Percentiles rank a stretch among this genome's conserved stretches.
phyloP scores from a whole-genome alignment of 1,140 invertebrate genomes.

The Sarcophaga bullata region DNA sequence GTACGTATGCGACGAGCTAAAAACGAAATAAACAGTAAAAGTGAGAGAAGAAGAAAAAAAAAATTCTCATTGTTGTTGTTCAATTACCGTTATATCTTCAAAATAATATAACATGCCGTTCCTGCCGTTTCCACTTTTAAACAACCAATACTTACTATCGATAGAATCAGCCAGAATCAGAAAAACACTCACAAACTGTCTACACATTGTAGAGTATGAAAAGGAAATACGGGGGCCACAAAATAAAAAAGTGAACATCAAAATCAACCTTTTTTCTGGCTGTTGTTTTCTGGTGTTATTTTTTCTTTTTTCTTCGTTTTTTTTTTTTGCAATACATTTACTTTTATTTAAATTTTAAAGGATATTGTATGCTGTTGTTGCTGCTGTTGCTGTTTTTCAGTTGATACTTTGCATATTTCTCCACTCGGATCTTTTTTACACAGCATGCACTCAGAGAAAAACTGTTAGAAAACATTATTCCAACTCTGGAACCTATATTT shows the following conservation, averaged over 20 bases:
- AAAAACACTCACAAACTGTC: neutral
- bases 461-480: too few species aligned
- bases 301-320: neutral
- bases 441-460: neutral
- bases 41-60: neutral
- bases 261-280: constrained; percentile 5
- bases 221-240: neutral
- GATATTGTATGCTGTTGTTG: constrained; percentile 28
- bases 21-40: neutral
- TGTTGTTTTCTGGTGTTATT: neutral
- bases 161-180: neutral
- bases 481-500: too few species aligned
- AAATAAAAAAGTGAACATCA: constrained; percentile 25
- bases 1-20: too few species aligned
- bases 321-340: constrained; percentile 23
- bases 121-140: constrained; percentile 17
- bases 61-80: constrained; percentile 21
- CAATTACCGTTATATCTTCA: constrained; percentile 39
- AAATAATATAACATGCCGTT: constrained; percentile 34
- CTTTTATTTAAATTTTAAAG: constrained; percentile 39
- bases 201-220: neutral
- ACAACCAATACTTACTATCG: constrained; percentile 24
- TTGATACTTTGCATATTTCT: constrained; percentile 25
- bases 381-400: neutral
- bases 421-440: neutral